Conservation (phyloP, 1,140 invertebrate species). For the Camponotus pennsylvanicus region DNA sequence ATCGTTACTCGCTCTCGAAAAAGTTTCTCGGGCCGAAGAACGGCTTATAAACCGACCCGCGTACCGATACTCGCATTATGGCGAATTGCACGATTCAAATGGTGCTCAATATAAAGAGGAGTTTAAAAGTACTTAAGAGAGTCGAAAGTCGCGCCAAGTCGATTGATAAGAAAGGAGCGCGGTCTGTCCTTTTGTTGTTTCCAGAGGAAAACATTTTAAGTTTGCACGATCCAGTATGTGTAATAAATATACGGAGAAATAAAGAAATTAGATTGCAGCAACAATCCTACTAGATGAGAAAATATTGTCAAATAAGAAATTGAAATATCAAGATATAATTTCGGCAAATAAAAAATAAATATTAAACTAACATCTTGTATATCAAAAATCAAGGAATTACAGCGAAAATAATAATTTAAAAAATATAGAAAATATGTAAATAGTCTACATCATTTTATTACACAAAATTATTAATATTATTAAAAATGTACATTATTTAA, state of each 20-base stretch:
- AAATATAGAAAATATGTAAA: neutral
- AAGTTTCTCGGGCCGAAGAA: conserved; percentile 44
- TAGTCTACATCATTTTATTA: neutral
- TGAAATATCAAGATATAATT: neutral
- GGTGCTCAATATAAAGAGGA: conserved; percentile 57
- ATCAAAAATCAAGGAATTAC: neutral
- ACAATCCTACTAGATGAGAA: neutral
- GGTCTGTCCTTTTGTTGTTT: conserved; percentile 12
- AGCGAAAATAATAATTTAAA: neutral
- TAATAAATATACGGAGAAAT: neutral
- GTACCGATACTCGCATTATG: conserved; percentile 47
- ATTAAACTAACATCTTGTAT: neutral
- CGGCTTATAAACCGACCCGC: conserved; percentile 52
- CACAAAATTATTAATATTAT: neutral
- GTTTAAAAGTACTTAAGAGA: conserved; percentile 60
- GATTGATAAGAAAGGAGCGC: conserved; percentile 37
- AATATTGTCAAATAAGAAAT: neutral
- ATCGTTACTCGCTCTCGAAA: conserved; percentile 60
- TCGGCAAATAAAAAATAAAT: neutral
- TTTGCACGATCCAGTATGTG: neutral
- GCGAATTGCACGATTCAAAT: conserved; percentile 61
- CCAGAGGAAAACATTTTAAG: neutral
- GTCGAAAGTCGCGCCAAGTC: conserved; percentile 43
- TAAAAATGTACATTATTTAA: no score
- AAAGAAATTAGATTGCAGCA: neutral